Percentiles rank a stretch among this genome's conserved stretches.
Conservation (phyloP, 2,113 vertebrate genomes). For the Crocuta crocuta region DNA sequence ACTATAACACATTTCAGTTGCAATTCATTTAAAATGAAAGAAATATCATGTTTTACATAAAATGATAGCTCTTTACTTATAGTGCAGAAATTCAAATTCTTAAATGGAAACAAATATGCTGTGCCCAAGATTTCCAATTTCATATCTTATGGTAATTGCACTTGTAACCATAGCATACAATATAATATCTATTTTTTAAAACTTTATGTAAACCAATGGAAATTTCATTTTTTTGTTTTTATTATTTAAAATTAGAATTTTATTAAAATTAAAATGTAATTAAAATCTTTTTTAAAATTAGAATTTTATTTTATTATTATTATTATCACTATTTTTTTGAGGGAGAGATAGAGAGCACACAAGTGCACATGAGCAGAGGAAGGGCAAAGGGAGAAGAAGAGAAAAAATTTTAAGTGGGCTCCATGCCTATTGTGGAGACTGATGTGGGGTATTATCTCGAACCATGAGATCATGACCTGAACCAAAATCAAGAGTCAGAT, state of each 20-base stretch:
- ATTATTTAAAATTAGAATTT: not conserved
- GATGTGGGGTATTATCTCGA: too few species aligned
- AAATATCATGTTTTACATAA: slow-evolving; percentile 57
- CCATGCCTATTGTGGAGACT: too few species aligned
- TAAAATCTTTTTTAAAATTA: too few species aligned
- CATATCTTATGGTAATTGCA: slow-evolving; percentile 5
- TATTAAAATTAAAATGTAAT: not conserved
- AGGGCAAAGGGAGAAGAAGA: too few species aligned
- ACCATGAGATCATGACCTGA: too few species aligned
- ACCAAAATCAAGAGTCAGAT: too few species aligned
- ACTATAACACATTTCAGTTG: slow-evolving; percentile 37
- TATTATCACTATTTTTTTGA: too few species aligned
- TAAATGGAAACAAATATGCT: slow-evolving; percentile 29
- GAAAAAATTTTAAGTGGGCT: too few species aligned
- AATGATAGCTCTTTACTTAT: slow-evolving; percentile 43
- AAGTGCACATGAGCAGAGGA: too few species aligned
- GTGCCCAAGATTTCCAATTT: slow-evolving; percentile 28
- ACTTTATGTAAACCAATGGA: not conserved
- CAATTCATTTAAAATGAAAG: slow-evolving; percentile 44
- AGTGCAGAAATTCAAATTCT: slow-evolving; percentile 60
- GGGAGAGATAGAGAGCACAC: too few species aligned
- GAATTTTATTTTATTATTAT: too few species aligned
- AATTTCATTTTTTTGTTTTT: not conserved
- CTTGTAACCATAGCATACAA: not conserved
- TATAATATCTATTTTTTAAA: slow-evolving; percentile 12